Conservation (phyloP, 2,888 invertebrate genomes). For the Lamproptera curius region DNA sequence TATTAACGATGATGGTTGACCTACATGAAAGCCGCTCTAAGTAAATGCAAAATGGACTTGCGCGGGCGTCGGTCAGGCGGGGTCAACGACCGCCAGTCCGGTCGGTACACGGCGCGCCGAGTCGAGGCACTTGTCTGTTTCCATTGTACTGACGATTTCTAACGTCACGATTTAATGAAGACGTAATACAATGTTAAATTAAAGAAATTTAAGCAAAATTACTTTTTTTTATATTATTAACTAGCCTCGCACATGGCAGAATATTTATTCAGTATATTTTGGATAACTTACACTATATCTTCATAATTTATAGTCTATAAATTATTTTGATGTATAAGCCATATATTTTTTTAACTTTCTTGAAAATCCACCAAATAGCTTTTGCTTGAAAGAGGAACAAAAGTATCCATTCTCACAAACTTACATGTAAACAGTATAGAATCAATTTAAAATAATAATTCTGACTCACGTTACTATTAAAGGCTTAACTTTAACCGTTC, state of each 20-base stretch:
- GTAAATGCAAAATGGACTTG: constrained; percentile 43
- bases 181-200: neutral
- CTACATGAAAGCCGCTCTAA: constrained; percentile 21
- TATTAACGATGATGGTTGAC: no score
- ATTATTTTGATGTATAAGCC: no score
- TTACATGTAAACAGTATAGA: no score
- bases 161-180: neutral
- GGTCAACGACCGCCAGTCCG: constrained; percentile 55
- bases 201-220: neutral
- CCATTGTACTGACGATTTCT: constrained; percentile 33
- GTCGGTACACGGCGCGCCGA: constrained; percentile 44
- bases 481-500: no score
- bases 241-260: neutral
- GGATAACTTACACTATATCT: neutral
- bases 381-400: no score
- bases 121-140: constrained; percentile 30
- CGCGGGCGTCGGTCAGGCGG: constrained; percentile 65
- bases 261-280: neutral
- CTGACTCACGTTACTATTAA: no score
- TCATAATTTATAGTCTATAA: no score
- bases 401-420: no score
- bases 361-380: no score
- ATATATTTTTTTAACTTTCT: no score
- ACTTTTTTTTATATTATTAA: neutral
- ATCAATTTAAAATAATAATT: no score